Evolutionary conservation across 2,113 vertebrate genomes (phyloP).

Genomic region (Turdus rufiventris): DNA sequence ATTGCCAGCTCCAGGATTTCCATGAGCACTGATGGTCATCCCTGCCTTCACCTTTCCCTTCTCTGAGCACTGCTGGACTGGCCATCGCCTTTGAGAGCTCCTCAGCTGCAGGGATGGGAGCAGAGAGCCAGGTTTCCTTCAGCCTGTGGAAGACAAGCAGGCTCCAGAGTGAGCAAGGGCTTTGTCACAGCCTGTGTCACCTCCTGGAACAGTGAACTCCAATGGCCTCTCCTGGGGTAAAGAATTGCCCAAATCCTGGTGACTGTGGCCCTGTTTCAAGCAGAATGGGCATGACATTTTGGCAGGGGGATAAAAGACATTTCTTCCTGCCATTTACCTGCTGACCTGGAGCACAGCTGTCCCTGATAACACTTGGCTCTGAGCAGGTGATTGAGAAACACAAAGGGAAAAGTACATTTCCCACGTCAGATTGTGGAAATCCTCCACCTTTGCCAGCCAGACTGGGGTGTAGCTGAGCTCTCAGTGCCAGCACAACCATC

Average conservation of each 20-base stretch:
- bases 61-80: accelerated
- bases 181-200: background rate
- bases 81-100: background rate
- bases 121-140: background rate
- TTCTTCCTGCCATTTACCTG: background rate
- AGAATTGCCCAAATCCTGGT: background rate
- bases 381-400: background rate
- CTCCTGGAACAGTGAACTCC: background rate
- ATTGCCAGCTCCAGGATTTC: background rate
- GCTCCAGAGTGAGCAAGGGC: background rate
- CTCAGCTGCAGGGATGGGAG: background rate
- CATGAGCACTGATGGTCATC: accelerated
- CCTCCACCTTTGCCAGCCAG: background rate
- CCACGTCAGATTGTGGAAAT: background rate
- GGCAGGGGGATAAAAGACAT: background rate
- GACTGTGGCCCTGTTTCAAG: background rate
- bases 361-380: background rate
- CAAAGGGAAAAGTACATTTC: background rate
- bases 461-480: background rate
- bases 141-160: background rate
- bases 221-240: background rate
- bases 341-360: background rate
- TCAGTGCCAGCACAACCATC: background rate
- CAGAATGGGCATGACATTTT: background rate
- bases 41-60: background rate